Percentiles rank a stretch among this genome's conserved stretches.
phyloP scores from a whole-genome alignment of 53 echinoderm and acorn worm genomes.

The Astropecten irregularis region DNA sequence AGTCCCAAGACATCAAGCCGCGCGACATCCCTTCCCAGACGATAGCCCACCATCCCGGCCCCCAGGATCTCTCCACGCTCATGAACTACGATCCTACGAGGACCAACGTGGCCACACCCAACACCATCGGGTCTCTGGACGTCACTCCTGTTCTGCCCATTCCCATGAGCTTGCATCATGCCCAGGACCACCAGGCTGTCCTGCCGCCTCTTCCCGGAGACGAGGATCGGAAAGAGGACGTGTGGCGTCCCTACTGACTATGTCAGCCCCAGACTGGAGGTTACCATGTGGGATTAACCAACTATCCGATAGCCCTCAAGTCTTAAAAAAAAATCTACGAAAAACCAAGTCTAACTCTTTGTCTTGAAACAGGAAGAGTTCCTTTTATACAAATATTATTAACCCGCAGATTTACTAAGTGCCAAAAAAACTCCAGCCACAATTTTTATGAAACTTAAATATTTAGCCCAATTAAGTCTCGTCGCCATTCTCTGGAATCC shows the following conservation, averaged over 20 bases:
- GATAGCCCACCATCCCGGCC: conserved; percentile 13
- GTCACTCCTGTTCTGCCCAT: conserved; percentile 17
- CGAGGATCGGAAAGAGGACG: conserved; percentile 92
- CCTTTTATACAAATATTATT: no score
- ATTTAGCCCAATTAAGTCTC: no score
- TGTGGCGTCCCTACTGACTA: conserved; percentile 94
- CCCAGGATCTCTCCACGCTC: conserved; percentile 31
- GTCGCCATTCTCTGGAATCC: no score
- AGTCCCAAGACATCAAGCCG: conserved; percentile 54
- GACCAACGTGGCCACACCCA: conserved; percentile 38
- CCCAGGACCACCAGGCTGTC: conserved; percentile 62
- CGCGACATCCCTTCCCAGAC: conserved; percentile 61
- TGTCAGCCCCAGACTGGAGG: no score
- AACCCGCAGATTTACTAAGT: no score
- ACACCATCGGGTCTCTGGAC: conserved; percentile 4
- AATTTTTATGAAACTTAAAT: no score
- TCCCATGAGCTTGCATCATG: conserved; percentile 49
- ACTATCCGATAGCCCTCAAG: no score
- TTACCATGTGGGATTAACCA: no score
- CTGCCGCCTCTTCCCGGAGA: conserved; percentile 62
- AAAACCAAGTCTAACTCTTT: no score
- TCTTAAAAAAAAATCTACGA: no score
- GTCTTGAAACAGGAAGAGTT: no score
- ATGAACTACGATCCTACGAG: conserved; percentile 54
- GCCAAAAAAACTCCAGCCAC: no score